Conservation (phyloP, 2,797 vertebrate genomes). For the Scolopax bukidnonensis region DNA sequence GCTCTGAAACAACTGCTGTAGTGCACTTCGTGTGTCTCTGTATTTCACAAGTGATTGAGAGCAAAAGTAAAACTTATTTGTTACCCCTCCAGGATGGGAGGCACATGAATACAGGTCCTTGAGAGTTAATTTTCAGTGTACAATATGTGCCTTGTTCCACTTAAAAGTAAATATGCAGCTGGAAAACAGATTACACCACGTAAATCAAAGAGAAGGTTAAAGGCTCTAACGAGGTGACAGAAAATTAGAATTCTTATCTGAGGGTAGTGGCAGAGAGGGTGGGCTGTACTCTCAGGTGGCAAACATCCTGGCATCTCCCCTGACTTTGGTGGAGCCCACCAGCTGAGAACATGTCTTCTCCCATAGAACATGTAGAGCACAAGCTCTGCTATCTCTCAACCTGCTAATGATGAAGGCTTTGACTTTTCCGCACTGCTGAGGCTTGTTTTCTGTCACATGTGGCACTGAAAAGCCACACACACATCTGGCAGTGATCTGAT, state of each 20-base stretch:
- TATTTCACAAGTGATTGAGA: not conserved
- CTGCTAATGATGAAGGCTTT: not conserved
- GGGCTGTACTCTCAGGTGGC: not conserved
- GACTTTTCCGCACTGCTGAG: not conserved
- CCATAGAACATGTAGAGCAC: not conserved
- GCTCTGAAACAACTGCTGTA: not conserved
- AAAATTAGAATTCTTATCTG: not conserved
- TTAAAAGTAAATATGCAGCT: not conserved
- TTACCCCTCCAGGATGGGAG: not conserved
- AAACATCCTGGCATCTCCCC: not conserved
- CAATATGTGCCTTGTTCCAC: not conserved
- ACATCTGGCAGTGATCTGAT: not conserved
- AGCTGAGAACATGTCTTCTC: not conserved
- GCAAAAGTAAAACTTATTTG: not conserved
- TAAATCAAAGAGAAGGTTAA: not conserved
- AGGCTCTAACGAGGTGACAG: not conserved
- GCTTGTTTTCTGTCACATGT: not conserved
- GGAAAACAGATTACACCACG: not conserved
- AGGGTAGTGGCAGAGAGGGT: not conserved
- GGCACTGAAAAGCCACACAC: not conserved
- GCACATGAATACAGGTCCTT: not conserved
- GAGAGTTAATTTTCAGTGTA: not conserved
- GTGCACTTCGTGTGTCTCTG: fast-evolving
- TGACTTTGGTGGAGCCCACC: not conserved
- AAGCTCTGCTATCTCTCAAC: not conserved